Conservation (phyloP, 1,140 invertebrate genomes). For the Bradynema listronoti region DNA sequence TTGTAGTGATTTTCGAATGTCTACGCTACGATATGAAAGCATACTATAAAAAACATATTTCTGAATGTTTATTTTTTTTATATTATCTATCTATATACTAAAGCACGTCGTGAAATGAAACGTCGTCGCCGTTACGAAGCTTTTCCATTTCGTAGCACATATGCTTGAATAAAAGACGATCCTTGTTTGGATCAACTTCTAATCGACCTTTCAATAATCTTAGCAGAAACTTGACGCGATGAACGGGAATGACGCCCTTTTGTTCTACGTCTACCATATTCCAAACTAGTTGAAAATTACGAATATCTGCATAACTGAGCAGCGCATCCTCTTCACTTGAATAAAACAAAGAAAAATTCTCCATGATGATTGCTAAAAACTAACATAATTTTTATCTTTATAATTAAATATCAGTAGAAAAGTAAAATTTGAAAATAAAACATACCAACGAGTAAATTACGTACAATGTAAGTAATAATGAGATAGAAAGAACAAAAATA, state of each 20-base stretch:
- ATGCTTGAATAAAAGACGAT: conserved; percentile 92
- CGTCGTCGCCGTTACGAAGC: conserved; percentile 93
- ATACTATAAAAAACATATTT: conserved; percentile 74
- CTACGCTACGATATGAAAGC: conserved; percentile 95
- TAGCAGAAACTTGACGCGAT: conserved; percentile 67
- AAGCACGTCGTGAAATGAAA: conserved; percentile 98
- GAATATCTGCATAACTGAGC: conserved; percentile 81
- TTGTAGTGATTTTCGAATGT: conserved; percentile 96
- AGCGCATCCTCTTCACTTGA: conserved; percentile 99
- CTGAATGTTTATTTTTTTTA: conserved; percentile 6
- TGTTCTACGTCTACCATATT: conserved; percentile 97
- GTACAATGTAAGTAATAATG: conserved; percentile 98
- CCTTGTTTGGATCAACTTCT: conserved; percentile 95
- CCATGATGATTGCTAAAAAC: conserved; percentile 94
- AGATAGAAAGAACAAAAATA: conserved; percentile 99
- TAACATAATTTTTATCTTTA: background rate
- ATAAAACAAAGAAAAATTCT: conserved; percentile 99
- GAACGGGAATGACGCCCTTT: conserved; percentile 83
- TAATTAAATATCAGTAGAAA: conserved; percentile 12
- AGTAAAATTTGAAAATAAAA: conserved; percentile 61
- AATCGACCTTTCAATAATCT: conserved; percentile 70
- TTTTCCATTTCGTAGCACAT: conserved; percentile 98
- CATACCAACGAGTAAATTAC: conserved; percentile 88
- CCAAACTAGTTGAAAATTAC: conserved; percentile 99
- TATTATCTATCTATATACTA: conserved; percentile 66